These are phyloP conservation scores for Gymnoscopelus braueri DNA, from an alignment of 2,797 vertebrate genomes.

Conservation along the genomic window DNA sequence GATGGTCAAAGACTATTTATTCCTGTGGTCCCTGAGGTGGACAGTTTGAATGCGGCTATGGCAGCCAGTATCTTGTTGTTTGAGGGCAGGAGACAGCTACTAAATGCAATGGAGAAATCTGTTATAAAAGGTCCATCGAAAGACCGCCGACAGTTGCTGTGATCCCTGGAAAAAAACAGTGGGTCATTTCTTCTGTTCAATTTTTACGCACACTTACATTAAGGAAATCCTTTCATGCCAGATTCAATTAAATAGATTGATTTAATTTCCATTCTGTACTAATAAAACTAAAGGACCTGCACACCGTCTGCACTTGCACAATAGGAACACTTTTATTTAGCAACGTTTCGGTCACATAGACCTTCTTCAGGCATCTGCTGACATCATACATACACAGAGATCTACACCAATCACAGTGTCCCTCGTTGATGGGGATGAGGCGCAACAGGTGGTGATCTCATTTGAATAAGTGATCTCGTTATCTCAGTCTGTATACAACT, in stretches of 20 bases:
- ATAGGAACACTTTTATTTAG: too few relatives aligned
- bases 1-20: constrained; percentile 85
- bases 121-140: constrained; percentile 33
- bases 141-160: constrained; percentile 20
- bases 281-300: too few relatives aligned
- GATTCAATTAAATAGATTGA: background rate
- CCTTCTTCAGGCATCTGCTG: too few relatives aligned
- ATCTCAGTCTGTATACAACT: too few relatives aligned
- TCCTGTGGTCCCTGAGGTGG: constrained; percentile 83
- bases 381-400: too few relatives aligned
- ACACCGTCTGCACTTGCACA: too few relatives aligned
- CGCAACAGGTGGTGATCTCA: too few relatives aligned
- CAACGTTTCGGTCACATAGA: too few relatives aligned
- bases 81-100: constrained; percentile 89
- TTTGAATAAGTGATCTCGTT: too few relatives aligned
- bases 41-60: constrained; percentile 92
- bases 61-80: constrained; percentile 92
- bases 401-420: too few relatives aligned
- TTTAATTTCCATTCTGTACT: background rate
- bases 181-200: background rate
- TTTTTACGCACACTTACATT: background rate
- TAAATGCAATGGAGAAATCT: constrained; percentile 52
- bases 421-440: too few relatives aligned
- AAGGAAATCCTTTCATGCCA: background rate
- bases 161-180: constrained; percentile 7